phyloP scores from a whole-genome alignment of 2,113 vertebrate species.

The Corythornis cristatus region DNA sequence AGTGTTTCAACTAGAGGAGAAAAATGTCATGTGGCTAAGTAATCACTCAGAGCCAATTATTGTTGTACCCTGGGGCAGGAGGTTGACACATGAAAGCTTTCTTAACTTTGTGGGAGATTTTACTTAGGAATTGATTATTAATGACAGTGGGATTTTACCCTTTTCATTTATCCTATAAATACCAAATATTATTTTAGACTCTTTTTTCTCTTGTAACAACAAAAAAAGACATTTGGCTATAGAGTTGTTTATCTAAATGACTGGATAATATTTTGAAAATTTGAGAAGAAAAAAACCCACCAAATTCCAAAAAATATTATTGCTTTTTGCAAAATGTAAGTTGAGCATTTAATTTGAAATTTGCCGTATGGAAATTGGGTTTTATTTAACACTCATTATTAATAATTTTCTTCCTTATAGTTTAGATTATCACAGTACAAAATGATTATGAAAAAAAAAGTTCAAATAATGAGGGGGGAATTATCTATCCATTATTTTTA shows the following conservation, averaged over 20 bases:
- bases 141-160: not conserved
- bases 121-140: not conserved
- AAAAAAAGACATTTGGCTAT: not conserved
- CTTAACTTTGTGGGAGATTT: not conserved
- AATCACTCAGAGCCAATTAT: not conserved
- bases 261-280: not conserved
- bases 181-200: not conserved
- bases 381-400: not conserved
- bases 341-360: not conserved
- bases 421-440: not conserved
- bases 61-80: accelerated
- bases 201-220: not conserved
- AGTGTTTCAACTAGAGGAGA: not conserved
- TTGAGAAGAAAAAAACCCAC: too few species aligned
- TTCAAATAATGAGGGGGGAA: not conserved
- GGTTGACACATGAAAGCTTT: not conserved
- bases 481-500: not conserved
- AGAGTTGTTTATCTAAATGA: not conserved
- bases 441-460: not conserved
- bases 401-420: not conserved
- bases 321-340: not conserved
- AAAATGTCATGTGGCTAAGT: not conserved
- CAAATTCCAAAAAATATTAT: not conserved
- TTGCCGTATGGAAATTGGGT: not conserved
- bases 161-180: not conserved